Conservation (phyloP, 2,888 invertebrate genomes). For the Drosophila incognita region DNA sequence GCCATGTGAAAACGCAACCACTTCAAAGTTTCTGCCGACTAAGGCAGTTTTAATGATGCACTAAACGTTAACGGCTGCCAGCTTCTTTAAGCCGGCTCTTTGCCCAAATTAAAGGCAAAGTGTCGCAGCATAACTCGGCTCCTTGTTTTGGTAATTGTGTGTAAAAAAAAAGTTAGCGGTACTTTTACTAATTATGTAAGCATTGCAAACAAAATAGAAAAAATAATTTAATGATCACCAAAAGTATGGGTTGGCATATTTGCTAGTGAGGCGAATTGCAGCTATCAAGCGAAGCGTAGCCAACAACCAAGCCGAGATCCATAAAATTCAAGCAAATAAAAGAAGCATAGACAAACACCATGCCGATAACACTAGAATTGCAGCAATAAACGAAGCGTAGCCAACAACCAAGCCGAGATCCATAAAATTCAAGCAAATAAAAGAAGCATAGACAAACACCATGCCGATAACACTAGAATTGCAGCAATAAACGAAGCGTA, state of each 20-base stretch:
- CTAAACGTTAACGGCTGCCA: constrained; percentile 47
- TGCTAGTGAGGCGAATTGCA: neutral
- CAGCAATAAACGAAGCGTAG: too few relatives aligned
- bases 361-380: too few relatives aligned
- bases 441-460: too few relatives aligned
- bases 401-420: too few relatives aligned
- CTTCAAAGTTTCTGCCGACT: constrained; percentile 61
- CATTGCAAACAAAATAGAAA: too few relatives aligned
- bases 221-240: neutral
- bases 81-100: constrained; percentile 36
- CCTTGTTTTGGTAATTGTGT: neutral
- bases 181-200: neutral
- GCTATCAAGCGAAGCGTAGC: neutral
- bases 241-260: neutral
- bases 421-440: too few relatives aligned
- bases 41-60: constrained; percentile 73
- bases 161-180: neutral
- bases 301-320: neutral
- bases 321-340: too few relatives aligned
- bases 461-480: too few relatives aligned
- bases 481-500: too few relatives aligned
- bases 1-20: constrained; percentile 42
- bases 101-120: constrained; percentile 19
- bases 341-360: too few relatives aligned
- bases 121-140: constrained; percentile 10